phyloP scores from a whole-genome alignment of 2,888 invertebrate species.

The Cordylochernes scorpioides region DNA sequence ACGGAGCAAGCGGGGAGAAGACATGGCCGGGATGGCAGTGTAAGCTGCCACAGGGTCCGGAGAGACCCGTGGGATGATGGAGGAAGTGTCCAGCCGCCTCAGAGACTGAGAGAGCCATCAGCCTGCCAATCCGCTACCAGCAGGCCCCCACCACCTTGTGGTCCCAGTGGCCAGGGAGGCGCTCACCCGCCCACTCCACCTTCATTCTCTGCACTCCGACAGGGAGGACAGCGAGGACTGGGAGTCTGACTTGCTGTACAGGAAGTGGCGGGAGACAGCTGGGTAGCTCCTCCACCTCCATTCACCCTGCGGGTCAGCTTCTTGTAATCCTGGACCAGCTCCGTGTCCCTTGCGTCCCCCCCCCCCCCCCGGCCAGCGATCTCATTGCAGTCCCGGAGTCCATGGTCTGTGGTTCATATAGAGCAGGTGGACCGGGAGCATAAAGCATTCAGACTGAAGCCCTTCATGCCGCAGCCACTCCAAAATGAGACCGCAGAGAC shows the following conservation, averaged over 20 bases:
- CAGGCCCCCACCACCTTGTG: no score
- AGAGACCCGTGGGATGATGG: slow-evolving; percentile 8
- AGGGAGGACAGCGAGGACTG: slow-evolving; percentile 15
- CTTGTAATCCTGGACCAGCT: slow-evolving; percentile 49
- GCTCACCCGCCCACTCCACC: slow-evolving; percentile 37
- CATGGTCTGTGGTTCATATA: slow-evolving; percentile 44
- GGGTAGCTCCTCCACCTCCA: slow-evolving; percentile 22
- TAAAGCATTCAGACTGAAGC: no score
- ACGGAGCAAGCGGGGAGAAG: slow-evolving; percentile 43
- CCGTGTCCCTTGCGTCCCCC: slow-evolving; percentile 38
- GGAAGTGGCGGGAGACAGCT: slow-evolving; percentile 33
- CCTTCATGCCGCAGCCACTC: slow-evolving; percentile 31
- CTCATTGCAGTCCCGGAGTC: slow-evolving; percentile 48
- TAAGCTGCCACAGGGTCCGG: slow-evolving; percentile 23
- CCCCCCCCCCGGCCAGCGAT: no score
- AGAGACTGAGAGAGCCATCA: slow-evolving; percentile 34
- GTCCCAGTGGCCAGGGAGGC: slow-evolving; percentile 19
- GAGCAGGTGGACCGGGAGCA: slow-evolving; percentile 36
- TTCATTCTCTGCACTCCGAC: slow-evolving; percentile 24
- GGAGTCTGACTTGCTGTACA: slow-evolving; percentile 27
- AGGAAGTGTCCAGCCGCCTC: slow-evolving; percentile 26
- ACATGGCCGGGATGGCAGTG: slow-evolving; percentile 33
- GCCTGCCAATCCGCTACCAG: slow-evolving; percentile 31
- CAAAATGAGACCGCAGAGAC: slow-evolving; percentile 34
- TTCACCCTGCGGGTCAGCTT: slow-evolving; percentile 12